Conservation (phyloP, 2,797 vertebrate species). For the Kryptopterus vitreolus region DNA sequence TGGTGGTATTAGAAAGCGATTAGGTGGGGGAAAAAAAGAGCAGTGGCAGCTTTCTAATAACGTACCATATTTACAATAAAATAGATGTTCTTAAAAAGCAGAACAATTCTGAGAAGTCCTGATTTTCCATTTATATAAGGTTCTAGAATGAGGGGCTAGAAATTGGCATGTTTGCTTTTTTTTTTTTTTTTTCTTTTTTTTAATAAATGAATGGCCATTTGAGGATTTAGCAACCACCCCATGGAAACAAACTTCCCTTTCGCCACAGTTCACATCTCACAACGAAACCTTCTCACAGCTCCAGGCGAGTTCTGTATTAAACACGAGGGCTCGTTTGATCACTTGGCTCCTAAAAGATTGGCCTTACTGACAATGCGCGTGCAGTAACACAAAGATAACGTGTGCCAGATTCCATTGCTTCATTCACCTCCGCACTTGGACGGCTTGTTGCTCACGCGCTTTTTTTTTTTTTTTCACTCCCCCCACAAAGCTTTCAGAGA, state of each 20-base stretch:
- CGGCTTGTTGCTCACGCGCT: slow-evolving; percentile 7
- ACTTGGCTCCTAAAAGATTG: neutral
- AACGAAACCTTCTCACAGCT: neutral
- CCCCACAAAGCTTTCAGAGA: slow-evolving; percentile 29
- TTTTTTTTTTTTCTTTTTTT: no score
- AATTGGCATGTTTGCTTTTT: neutral
- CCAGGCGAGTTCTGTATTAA: neutral
- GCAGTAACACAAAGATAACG: neutral
- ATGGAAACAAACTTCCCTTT: slow-evolving; percentile 3
- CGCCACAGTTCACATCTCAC: neutral
- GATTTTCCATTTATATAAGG: neutral
- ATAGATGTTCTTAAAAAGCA: neutral
- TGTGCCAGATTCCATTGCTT: slow-evolving; percentile 43
- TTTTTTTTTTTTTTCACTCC: no score
- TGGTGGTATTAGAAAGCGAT: neutral
- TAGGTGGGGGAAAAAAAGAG: neutral
- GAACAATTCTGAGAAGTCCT: neutral
- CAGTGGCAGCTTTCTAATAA: neutral
- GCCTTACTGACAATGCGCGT: neutral
- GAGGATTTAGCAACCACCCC: neutral
- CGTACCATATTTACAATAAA: neutral
- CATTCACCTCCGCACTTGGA: slow-evolving; percentile 11
- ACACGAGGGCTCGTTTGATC: neutral
- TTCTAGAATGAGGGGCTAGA: no score
- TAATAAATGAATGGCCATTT: neutral